phyloP scores from a whole-genome alignment of 2,888 invertebrate genomes.

The Girardia tigrina region DNA sequence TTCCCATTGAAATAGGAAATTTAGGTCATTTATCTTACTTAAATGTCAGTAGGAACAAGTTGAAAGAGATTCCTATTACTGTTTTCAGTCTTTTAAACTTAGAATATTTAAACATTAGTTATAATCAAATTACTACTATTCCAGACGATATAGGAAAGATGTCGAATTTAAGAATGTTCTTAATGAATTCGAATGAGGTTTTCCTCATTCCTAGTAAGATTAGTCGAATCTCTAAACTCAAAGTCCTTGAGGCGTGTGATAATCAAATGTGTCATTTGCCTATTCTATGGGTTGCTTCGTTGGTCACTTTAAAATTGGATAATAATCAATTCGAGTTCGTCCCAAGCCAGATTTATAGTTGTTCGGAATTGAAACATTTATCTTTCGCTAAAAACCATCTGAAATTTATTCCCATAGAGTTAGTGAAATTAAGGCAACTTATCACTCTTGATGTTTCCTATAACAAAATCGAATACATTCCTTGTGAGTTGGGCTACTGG shows the following conservation, averaged over 20 bases:
- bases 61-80: background rate
- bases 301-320: background rate
- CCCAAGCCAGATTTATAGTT: slow-evolving; percentile 8
- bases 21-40: background rate
- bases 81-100: background rate
- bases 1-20: background rate
- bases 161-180: background rate
- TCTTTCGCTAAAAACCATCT: background rate
- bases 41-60: background rate
- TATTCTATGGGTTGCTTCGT: background rate
- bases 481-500: background rate
- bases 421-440: background rate
- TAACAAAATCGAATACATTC: background rate
- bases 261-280: slow-evolving; percentile 23
- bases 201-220: background rate
- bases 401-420: background rate
- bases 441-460: background rate
- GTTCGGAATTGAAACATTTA: background rate
- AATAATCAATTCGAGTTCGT: background rate
- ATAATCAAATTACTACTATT: background rate
- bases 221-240: background rate
- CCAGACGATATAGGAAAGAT: background rate
- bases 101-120: background rate
- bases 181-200: background rate
- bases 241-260: background rate